These are phyloP conservation scores for Stenopsyche tienmushanensis DNA, from an alignment of 1,140 invertebrate species.

Conservation along the genomic window DNA sequence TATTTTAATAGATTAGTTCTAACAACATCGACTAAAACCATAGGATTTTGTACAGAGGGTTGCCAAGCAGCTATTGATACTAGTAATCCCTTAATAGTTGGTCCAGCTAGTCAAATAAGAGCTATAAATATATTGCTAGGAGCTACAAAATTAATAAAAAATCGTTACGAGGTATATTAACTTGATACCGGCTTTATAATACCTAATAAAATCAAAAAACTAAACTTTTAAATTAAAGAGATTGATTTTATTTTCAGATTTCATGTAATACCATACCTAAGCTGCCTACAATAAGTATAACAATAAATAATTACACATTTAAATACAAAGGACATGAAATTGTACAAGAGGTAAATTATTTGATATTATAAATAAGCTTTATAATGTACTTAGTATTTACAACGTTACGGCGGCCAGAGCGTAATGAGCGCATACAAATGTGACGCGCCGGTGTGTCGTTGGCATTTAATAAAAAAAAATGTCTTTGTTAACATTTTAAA, in stretches of 20 bases:
- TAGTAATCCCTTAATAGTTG: slow-evolving; percentile 75
- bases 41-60: slow-evolving; percentile 54
- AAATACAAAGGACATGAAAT: slow-evolving; percentile 44
- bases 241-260: slow-evolving; percentile 48
- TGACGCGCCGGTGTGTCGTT: too few relatives aligned
- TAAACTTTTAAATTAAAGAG: too few relatives aligned
- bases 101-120: slow-evolving; percentile 65
- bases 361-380: slow-evolving; percentile 19
- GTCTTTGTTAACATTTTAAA: too few relatives aligned
- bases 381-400: too few relatives aligned
- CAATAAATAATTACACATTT: slow-evolving; percentile 45
- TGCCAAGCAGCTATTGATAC: slow-evolving; percentile 81
- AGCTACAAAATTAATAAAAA: slow-evolving; percentile 60
- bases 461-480: too few relatives aligned
- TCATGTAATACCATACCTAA: slow-evolving; percentile 45
- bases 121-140: slow-evolving; percentile 70
- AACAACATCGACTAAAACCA: slow-evolving; percentile 42
- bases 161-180: slow-evolving; percentile 58
- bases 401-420: too few relatives aligned
- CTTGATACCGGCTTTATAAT: slow-evolving; percentile 9
- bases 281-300: slow-evolving; percentile 45
- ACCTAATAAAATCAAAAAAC: slow-evolving; percentile 13
- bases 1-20: slow-evolving; percentile 44
- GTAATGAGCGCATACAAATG: too few relatives aligned
- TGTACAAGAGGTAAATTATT: slow-evolving; percentile 43